A percentile compares a stretch with the other conserved stretches of the same genome.
Evolutionary conservation across 2,113 vertebrate species (phyloP).

Genomic region (Malurus cyaneus): DNA sequence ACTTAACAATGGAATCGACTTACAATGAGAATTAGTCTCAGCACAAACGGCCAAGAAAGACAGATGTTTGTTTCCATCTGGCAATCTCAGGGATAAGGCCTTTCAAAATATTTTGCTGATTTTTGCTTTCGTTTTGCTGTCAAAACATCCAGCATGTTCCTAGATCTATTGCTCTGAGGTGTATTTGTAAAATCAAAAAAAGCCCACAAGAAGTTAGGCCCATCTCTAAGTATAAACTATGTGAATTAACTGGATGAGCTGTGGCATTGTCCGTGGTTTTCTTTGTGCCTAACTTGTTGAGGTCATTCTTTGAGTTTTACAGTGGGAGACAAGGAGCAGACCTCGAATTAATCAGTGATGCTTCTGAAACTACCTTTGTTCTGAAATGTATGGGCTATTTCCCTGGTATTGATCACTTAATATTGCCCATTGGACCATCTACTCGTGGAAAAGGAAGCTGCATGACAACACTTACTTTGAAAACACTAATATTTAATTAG

Average conservation of each 20-base stretch:
- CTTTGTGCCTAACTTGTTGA: background rate
- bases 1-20: background rate
- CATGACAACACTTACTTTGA: background rate
- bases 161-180: background rate
- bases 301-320: background rate
- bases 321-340: background rate
- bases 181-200: background rate
- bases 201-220: background rate
- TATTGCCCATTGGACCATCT: background rate
- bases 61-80: background rate
- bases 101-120: background rate
- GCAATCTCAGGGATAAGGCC: background rate
- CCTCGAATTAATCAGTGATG: background rate
- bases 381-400: background rate
- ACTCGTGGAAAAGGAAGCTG: background rate
- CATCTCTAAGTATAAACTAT: background rate
- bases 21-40: background rate
- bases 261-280: background rate
- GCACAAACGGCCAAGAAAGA: background rate
- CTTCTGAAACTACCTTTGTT: background rate
- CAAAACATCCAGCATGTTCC: background rate
- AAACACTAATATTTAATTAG: background rate
- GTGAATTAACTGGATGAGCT: background rate
- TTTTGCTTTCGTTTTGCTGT: background rate
- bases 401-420: background rate